phyloP scores from a whole-genome alignment of 2,888 invertebrate genomes.

The Tanytarsus gracilentus region DNA sequence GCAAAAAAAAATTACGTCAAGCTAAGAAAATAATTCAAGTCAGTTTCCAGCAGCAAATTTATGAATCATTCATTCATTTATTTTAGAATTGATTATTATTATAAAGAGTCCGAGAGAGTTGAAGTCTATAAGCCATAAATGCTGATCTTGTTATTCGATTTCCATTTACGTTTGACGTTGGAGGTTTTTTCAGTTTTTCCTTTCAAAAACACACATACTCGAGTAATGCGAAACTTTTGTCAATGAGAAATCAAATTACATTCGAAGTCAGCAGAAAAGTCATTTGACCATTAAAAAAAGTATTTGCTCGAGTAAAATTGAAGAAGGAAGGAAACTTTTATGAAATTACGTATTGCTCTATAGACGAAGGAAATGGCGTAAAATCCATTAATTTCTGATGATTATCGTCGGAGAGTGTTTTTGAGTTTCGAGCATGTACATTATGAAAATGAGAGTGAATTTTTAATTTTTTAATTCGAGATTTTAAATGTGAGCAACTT shows the following conservation, averaged over 20 bases:
- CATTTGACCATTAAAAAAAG: not conserved
- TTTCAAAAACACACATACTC: too few species aligned
- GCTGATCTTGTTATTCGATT: slow-evolving; percentile 11
- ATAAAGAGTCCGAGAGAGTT: not conserved
- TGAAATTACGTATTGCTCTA: slow-evolving; percentile 1
- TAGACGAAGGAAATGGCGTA: not conserved
- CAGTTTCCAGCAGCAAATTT: too few species aligned
- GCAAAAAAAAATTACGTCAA: too few species aligned
- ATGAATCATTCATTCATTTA: too few species aligned
- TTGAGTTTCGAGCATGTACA: not conserved
- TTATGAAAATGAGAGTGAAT: too few species aligned
- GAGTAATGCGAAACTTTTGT: slow-evolving; percentile 27
- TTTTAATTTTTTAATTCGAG: not conserved
- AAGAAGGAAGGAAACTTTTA: not conserved
- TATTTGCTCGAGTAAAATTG: not conserved
- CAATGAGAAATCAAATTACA: slow-evolving; percentile 21
- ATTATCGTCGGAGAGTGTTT: too few species aligned
- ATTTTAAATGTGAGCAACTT: too few species aligned
- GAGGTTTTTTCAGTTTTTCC: too few species aligned
- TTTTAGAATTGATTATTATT: not conserved
- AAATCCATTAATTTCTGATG: too few species aligned
- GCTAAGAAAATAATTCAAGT: too few species aligned
- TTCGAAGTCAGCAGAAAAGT: not conserved
- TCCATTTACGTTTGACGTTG: slow-evolving; percentile 3
- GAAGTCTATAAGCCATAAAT: not conserved